phyloP scores from a whole-genome alignment of 2,113 vertebrate genomes.

The Todiramphus chloris region DNA sequence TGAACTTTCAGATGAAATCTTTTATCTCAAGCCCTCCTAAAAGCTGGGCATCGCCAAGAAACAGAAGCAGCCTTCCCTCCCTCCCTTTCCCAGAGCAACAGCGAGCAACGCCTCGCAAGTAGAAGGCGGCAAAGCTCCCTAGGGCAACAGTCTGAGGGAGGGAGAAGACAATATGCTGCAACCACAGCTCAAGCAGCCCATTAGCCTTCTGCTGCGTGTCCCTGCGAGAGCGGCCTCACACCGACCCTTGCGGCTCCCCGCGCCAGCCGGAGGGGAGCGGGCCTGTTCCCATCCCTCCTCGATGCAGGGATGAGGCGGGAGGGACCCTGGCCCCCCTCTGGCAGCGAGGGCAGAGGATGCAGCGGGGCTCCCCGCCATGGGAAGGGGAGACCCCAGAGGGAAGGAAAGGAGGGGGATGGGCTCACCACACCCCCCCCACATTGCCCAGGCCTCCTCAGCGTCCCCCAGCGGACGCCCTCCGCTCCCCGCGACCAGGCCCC shows the following conservation, averaged over 20 bases:
- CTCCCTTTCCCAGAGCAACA: not conserved
- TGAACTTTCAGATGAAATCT: rapidly evolving
- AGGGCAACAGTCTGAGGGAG: no score
- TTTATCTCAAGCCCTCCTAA: not conserved
- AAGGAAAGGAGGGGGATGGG: not conserved
- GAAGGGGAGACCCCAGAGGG: not conserved
- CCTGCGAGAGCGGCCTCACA: not conserved
- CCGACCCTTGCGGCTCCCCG: not conserved
- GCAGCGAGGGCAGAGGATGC: not conserved
- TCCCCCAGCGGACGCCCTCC: not conserved
- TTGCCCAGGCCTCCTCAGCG: not conserved
- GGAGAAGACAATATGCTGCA: rapidly evolving
- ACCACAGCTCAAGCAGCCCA: not conserved
- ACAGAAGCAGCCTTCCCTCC: not conserved
- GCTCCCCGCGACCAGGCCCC: not conserved
- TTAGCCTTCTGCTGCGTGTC: rapidly evolving
- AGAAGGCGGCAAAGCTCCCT: not conserved
- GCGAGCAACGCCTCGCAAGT: rapidly evolving
- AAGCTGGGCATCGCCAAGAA: not conserved
- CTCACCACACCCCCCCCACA: not conserved
- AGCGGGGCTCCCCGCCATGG: rapidly evolving
- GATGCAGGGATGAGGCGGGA: no score
- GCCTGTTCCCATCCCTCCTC: not conserved
- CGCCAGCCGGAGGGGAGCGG: rapidly evolving
- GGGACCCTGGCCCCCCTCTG: not conserved